A percentile compares a stretch with the other conserved stretches of the same genome.
Conservation (phyloP, 2,888 invertebrate species). For the Cataglyphis altisquamis region DNA sequence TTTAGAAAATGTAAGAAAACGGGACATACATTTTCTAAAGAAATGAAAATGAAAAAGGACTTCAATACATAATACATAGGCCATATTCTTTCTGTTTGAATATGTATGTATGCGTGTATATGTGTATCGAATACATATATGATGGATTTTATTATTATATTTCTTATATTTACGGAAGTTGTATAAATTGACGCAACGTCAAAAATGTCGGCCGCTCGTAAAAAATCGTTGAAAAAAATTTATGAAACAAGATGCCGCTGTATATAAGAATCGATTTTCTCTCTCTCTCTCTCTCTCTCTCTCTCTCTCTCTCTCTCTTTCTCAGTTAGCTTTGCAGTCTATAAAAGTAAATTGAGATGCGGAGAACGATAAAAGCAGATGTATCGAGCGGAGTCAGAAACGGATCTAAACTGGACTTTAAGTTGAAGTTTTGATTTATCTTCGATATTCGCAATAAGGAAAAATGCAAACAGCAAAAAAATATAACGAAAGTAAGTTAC, state of each 20-base stretch:
- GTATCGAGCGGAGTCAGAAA: conserved; percentile 4
- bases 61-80: conserved; percentile 35
- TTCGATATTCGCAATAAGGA: neutral
- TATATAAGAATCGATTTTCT: conserved; percentile 50
- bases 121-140: neutral
- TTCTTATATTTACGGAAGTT: conserved; percentile 19
- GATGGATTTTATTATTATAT: neutral
- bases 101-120: neutral
- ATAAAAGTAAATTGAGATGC: conserved; percentile 45
- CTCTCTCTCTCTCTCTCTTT: too few relatives aligned
- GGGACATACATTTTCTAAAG: neutral
- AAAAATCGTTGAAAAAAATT: conserved; percentile 21
- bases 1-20: neutral
- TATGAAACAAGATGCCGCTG: conserved; percentile 26
- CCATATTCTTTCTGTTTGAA: neutral
- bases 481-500: neutral
- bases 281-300: too few relatives aligned
- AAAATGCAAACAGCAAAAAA: neutral
- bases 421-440: conserved; percentile 16
- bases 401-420: conserved; percentile 13
- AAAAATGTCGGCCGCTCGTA: conserved; percentile 26
- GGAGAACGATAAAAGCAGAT: conserved; percentile 32
- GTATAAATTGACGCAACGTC: conserved; percentile 17
- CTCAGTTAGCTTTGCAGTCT: conserved; percentile 44
- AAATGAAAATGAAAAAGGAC: neutral